phyloP scores from a whole-genome alignment of 2,797 vertebrate species.

The Streptopelia turtur region DNA sequence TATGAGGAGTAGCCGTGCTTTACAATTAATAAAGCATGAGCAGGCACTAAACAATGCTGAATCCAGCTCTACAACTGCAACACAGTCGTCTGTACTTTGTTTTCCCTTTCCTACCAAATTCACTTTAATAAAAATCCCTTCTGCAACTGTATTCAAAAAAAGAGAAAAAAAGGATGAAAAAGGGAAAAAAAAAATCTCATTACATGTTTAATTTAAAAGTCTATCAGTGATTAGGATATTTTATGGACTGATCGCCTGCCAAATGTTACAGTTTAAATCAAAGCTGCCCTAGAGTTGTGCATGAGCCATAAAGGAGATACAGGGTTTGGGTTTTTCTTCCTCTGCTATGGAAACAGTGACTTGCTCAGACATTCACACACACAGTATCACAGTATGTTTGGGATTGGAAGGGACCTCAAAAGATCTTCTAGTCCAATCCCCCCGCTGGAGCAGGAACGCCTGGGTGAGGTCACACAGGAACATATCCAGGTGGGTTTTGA shows the following conservation, averaged over 20 bases:
- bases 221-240: background rate
- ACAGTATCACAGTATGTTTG: too few species aligned
- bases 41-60: background rate
- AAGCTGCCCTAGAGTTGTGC: background rate
- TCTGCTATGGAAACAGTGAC: background rate
- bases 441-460: too few species aligned
- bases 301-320: background rate
- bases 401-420: too few species aligned
- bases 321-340: accelerated
- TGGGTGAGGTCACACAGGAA: too few species aligned
- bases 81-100: background rate
- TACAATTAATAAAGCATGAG: constrained; percentile 24
- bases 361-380: background rate
- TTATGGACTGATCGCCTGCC: constrained; percentile 37
- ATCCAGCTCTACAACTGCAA: background rate
- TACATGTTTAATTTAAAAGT: constrained; percentile 42
- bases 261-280: constrained; percentile 38
- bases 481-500: too few species aligned
- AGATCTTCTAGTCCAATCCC: too few species aligned
- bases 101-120: background rate
- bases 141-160: background rate
- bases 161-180: background rate
- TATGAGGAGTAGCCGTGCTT: background rate
- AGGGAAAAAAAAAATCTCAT: background rate
- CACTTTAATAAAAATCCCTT: background rate